Conservation (phyloP, 1,140 invertebrate species). For the Battus philenor region DNA sequence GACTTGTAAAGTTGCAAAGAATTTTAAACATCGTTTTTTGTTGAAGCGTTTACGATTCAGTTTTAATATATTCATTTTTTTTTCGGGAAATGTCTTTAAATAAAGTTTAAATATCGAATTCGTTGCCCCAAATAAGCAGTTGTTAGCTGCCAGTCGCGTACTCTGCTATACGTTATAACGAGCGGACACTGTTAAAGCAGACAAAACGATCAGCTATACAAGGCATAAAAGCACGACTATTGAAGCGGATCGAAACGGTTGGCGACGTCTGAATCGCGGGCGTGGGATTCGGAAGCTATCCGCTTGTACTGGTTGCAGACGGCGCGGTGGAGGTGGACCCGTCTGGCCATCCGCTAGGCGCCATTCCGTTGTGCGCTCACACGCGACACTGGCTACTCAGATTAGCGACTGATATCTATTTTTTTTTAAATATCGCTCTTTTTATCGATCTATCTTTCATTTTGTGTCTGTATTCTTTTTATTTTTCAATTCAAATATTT, state of each 20-base stretch:
- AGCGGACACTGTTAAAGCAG: too few relatives aligned
- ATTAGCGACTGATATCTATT: neutral
- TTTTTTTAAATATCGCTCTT: too few relatives aligned
- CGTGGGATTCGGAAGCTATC: slow-evolving; percentile 37
- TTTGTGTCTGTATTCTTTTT: neutral
- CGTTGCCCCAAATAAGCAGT: too few relatives aligned
- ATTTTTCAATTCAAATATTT: neutral
- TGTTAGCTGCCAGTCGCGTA: too few relatives aligned
- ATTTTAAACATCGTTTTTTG: too few relatives aligned
- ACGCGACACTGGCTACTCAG: slow-evolving; percentile 21
- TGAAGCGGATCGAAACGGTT: slow-evolving; percentile 24
- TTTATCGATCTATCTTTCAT: too few relatives aligned
- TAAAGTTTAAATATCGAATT: too few relatives aligned
- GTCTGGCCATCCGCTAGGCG: slow-evolving; percentile 32
- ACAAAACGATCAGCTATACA: slow-evolving; percentile 18
- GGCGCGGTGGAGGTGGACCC: slow-evolving; percentile 26
- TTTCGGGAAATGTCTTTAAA: too few relatives aligned
- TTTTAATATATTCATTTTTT: too few relatives aligned
- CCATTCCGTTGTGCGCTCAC: slow-evolving; percentile 33
- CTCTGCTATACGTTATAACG: too few relatives aligned
- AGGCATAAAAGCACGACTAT: slow-evolving; percentile 18
- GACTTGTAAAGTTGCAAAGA: too few relatives aligned
- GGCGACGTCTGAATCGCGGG: slow-evolving; percentile 21
- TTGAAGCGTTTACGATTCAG: too few relatives aligned
- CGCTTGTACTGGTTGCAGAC: neutral